Percentiles rank a stretch among this genome's conserved stretches.
phyloP scores from a whole-genome alignment of 2,888 invertebrate genomes.

The Cartodere bifasciata region DNA sequence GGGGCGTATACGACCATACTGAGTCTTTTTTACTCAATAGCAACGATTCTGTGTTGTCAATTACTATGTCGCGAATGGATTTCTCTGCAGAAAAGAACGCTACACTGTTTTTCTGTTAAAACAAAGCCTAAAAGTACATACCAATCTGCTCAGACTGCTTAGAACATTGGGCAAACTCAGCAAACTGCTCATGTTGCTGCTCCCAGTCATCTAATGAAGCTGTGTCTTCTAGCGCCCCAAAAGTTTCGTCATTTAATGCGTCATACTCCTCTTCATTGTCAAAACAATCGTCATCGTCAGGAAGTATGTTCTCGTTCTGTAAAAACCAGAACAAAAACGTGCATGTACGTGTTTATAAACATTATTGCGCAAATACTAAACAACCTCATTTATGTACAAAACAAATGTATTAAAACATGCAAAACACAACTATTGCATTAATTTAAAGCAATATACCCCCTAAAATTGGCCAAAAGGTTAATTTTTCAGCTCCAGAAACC shows the following conservation, averaged over 20 bases:
- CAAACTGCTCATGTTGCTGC: constrained; percentile 55
- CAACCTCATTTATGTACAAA: too few relatives aligned
- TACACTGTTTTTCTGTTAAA: too few relatives aligned
- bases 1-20: constrained; percentile 27
- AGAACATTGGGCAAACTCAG: constrained; percentile 43
- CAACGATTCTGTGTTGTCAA: constrained; percentile 21
- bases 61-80: constrained; percentile 24
- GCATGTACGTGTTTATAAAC: constrained; percentile 4
- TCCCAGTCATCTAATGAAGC: constrained; percentile 52
- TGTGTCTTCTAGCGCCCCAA: constrained; percentile 59
- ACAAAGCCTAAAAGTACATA: constrained; percentile 2
- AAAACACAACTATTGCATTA: too few relatives aligned
- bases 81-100: constrained; percentile 24
- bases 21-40: constrained; percentile 20
- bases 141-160: constrained; percentile 17
- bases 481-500: too few relatives aligned
- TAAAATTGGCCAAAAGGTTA: constrained; percentile 1
- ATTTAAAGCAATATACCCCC: too few relatives aligned
- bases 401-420: too few relatives aligned
- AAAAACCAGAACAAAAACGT: not conserved
- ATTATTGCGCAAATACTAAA: not conserved
- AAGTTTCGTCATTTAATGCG: constrained; percentile 86
- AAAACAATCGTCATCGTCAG: constrained; percentile 44
- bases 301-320: constrained; percentile 20
- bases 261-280: constrained; percentile 71